Conservation (phyloP, 2,113 vertebrate species). For the rabbit (Oryctolagus cuniculus) region DNA sequence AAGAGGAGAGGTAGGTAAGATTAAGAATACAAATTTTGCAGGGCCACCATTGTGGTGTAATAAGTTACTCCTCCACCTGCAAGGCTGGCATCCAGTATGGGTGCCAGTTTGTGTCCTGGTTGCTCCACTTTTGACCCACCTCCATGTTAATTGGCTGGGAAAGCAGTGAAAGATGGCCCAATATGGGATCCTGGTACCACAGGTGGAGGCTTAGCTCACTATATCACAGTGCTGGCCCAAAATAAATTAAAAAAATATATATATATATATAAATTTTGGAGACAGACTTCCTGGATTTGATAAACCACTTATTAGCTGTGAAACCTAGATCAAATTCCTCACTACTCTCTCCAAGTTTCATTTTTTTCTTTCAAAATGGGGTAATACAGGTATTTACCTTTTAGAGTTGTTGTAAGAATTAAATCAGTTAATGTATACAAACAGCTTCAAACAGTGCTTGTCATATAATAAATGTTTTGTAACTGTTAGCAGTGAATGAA, state of each 20-base stretch:
- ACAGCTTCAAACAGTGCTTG: not conserved
- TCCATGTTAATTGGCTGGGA: too few species aligned
- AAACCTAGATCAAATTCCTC: not conserved
- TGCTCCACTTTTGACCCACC: too few species aligned
- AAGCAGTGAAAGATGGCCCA: too few species aligned
- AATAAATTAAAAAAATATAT: not conserved
- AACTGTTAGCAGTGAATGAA: constrained; percentile 19
- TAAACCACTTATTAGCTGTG: not conserved
- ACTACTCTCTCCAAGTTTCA: not conserved
- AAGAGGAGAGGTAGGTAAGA: not conserved
- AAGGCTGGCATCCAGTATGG: not conserved
- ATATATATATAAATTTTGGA: constrained; percentile 9
- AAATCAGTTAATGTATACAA: not conserved
- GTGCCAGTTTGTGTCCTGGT: too few species aligned
- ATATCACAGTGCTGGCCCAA: too few species aligned
- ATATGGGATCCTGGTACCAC: too few species aligned
- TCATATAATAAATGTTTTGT: constrained; percentile 19
- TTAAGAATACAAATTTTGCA: constrained; percentile 11
- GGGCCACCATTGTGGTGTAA: not conserved
- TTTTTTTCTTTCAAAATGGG: constrained; percentile 54
- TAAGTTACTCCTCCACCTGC: too few species aligned
- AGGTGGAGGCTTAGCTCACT: too few species aligned
- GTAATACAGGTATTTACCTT: constrained; percentile 2
- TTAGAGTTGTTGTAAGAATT: constrained; percentile 7
- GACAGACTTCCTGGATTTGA: not conserved